A percentile compares a stretch with the other conserved stretches of the same genome.
phyloP scores from a whole-genome alignment of 2,113 vertebrate genomes.

The Corydoras sp. region DNA sequence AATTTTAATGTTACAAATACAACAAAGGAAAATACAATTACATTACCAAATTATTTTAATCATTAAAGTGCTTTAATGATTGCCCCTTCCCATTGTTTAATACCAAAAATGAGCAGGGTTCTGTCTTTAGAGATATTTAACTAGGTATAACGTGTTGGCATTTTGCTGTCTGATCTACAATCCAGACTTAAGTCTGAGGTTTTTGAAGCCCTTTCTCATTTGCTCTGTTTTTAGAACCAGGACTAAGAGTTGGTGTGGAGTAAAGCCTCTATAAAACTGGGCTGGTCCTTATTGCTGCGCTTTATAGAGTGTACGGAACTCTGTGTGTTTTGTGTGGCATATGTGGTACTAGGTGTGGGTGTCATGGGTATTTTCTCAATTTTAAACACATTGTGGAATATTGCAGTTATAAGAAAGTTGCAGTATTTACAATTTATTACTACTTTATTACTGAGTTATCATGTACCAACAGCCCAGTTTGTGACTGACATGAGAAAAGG shows the following conservation, averaged over 20 bases:
- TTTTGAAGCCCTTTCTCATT: background rate
- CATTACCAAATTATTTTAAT: too few species aligned
- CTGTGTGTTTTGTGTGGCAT: background rate
- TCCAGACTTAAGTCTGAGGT: background rate
- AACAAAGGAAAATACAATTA: too few species aligned
- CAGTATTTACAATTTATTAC: background rate
- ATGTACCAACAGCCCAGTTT: background rate
- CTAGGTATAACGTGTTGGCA: background rate
- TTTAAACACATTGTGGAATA: background rate
- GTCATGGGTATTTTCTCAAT: background rate
- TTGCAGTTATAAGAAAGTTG: background rate
- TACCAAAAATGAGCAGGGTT: background rate
- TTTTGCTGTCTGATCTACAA: background rate
- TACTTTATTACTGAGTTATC: constrained; percentile 3
- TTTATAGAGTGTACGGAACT: background rate
- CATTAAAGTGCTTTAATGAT: too few species aligned
- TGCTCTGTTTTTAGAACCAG: background rate
- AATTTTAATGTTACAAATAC: too few species aligned
- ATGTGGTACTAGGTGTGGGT: background rate
- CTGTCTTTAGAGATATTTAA: background rate
- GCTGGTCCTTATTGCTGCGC: background rate
- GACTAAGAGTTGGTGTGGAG: background rate
- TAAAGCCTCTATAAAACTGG: constrained; percentile 6
- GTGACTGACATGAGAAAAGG: constrained; percentile 7
- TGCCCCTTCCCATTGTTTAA: too few species aligned